Percentiles rank a stretch among this genome's conserved stretches.
These are phyloP conservation scores for Nematolebias whitei DNA, from an alignment of 2,113 vertebrate genomes.

Conservation along the genomic window DNA sequence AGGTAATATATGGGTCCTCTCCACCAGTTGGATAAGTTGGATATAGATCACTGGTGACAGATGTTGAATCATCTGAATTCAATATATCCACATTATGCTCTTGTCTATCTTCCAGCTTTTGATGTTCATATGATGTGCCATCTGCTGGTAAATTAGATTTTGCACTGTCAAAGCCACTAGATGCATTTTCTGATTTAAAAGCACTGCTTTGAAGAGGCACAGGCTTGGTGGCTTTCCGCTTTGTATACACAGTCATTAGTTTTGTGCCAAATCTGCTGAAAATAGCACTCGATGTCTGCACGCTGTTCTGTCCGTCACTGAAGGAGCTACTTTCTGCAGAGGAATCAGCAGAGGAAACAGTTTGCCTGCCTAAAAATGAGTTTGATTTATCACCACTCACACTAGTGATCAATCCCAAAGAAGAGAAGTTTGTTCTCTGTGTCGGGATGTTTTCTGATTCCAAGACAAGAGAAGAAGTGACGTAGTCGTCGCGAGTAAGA, in stretches of 20 bases:
- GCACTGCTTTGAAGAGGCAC: slow-evolving; percentile 47
- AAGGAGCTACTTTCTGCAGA: slow-evolving; percentile 34
- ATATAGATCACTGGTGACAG: slow-evolving; percentile 18
- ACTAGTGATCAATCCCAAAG: slow-evolving; percentile 14
- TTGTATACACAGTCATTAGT: slow-evolving; percentile 54
- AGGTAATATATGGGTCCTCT: slow-evolving; percentile 27
- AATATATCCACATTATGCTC: slow-evolving; percentile 20
- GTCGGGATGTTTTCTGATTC: slow-evolving; percentile 36
- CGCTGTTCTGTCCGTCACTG: slow-evolving; percentile 39
- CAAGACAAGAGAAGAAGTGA: slow-evolving; percentile 10
- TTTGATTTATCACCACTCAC: slow-evolving; percentile 32
- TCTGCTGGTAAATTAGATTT: slow-evolving; percentile 50
- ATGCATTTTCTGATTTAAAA: slow-evolving; percentile 49
- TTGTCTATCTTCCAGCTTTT: slow-evolving; percentile 41
- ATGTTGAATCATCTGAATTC: slow-evolving; percentile 34
- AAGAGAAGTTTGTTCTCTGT: slow-evolving; percentile 8
- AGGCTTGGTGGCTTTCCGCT: slow-evolving; percentile 52
- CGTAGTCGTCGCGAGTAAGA: slow-evolving; percentile 2
- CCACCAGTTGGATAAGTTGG: slow-evolving; percentile 29
- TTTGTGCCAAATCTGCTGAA: slow-evolving; percentile 66
- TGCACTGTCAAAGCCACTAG: slow-evolving; percentile 40
- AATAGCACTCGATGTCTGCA: slow-evolving; percentile 57
- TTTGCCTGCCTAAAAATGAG: slow-evolving; percentile 46
- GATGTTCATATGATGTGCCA: slow-evolving; percentile 36
- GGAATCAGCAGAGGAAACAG: slow-evolving; percentile 23